Percentiles rank a stretch among this genome's conserved stretches.
Evolutionary conservation across 2,888 invertebrate species (phyloP).

Genomic region (Leptothorax acervorum): DNA sequence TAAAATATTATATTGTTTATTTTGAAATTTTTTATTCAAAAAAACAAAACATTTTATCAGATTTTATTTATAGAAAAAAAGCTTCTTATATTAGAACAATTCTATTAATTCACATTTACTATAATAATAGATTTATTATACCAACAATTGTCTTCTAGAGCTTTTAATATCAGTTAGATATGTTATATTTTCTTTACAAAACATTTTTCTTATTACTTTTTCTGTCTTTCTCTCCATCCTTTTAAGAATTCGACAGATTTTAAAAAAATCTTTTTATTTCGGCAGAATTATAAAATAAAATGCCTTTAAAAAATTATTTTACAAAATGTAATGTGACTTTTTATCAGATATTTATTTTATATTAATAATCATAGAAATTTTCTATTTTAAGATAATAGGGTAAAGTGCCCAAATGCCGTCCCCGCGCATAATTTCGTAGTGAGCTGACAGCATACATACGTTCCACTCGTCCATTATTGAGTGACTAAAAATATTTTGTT

Average conservation of each 20-base stretch:
- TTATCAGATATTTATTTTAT: neutral
- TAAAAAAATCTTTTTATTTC: neutral
- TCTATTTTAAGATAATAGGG: neutral
- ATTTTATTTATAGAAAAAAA: neutral
- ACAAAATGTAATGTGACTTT: neutral
- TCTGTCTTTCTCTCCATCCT: neutral
- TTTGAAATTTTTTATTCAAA: neutral
- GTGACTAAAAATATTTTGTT: no score
- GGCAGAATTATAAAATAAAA: neutral
- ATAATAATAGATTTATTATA: neutral
- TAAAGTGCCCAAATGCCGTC: no score
- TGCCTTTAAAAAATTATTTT: neutral
- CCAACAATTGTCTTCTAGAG: neutral
- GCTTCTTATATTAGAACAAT: neutral
- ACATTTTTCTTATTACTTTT: neutral
- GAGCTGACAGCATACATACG: no score
- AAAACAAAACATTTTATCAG: neutral
- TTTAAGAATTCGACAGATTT: neutral
- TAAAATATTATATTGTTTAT: slow-evolving; percentile 5
- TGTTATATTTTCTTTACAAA: neutral
- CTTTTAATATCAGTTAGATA: no score
- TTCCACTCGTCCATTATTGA: no score
- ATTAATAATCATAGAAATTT: neutral
- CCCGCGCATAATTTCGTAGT: no score
- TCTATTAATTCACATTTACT: neutral